These are phyloP conservation scores for Zaprionus davidi DNA, from an alignment of 1,140 invertebrate genomes.

Conservation along the genomic window DNA sequence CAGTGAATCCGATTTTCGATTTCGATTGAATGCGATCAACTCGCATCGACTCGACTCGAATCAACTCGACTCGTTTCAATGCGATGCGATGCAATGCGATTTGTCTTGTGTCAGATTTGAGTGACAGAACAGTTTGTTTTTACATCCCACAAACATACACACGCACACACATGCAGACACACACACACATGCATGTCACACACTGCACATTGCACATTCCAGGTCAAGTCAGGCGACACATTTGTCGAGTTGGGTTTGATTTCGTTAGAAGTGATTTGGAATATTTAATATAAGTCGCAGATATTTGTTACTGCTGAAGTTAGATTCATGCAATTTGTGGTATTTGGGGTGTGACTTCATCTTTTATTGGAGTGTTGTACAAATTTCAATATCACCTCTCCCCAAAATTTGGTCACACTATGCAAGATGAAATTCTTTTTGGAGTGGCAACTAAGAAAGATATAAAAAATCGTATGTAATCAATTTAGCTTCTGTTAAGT, in stretches of 20 bases:
- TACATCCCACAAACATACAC: slow-evolving; percentile 22
- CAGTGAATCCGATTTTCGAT: slow-evolving; percentile 42
- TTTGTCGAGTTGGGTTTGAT: neutral
- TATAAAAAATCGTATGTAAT: too few species aligned
- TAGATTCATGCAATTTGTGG: too few species aligned
- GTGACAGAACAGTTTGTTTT: slow-evolving; percentile 77
- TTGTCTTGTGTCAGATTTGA: slow-evolving; percentile 82
- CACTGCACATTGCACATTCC: slow-evolving; percentile 34
- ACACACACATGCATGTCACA: neutral
- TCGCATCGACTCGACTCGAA: slow-evolving; percentile 21
- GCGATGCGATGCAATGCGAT: slow-evolving; percentile 52
- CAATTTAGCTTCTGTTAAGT: too few species aligned
- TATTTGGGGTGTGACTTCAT: too few species aligned
- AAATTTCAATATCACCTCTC: too few species aligned
- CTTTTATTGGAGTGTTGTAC: too few species aligned
- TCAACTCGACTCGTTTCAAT: slow-evolving; percentile 1
- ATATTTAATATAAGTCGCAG: too few species aligned
- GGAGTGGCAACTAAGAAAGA: too few species aligned
- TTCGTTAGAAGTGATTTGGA: neutral
- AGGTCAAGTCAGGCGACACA: slow-evolving; percentile 48
- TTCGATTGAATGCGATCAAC: slow-evolving; percentile 66
- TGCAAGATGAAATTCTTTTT: too few species aligned
- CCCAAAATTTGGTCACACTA: too few species aligned
- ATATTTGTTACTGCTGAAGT: too few species aligned
- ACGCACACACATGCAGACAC: slow-evolving; percentile 19